Conservation (phyloP, 2,113 vertebrate species). For the Catharus bicknelli region DNA sequence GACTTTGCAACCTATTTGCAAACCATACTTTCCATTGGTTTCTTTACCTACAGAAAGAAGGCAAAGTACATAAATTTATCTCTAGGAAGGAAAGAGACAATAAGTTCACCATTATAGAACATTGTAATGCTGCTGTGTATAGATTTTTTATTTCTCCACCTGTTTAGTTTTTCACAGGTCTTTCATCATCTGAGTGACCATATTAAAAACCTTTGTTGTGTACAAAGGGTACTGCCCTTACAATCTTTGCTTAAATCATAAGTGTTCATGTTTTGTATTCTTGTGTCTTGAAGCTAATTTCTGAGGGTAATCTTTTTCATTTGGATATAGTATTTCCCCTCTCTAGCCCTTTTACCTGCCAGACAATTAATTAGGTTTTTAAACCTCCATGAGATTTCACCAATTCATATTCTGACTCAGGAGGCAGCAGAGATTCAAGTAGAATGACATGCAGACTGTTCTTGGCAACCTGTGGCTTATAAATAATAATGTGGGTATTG, state of each 20-base stretch:
- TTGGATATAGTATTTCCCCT: neutral
- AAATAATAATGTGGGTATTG: neutral
- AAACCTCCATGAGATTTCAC: neutral
- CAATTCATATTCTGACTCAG: neutral
- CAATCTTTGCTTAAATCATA: neutral
- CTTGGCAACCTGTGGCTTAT: neutral
- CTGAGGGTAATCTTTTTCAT: neutral
- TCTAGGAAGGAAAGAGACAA: neutral
- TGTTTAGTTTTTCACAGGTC: neutral
- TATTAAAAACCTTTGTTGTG: neutral
- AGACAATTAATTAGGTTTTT: neutral
- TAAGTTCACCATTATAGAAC: neutral
- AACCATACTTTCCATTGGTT: neutral
- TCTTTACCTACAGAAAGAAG: neutral
- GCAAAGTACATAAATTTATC: neutral
- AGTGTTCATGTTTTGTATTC: neutral
- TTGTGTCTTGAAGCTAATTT: neutral
- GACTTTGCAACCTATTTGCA: neutral
- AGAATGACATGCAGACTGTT: neutral
- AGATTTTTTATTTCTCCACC: neutral
- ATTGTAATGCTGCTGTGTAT: neutral
- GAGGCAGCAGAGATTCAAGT: neutral
- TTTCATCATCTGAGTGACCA: neutral
- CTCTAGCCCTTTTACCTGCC: neutral
- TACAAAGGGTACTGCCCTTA: neutral